Percentiles rank a stretch among this genome's conserved stretches.
Evolutionary conservation across 35 echinoderm and acorn worm genomes (phyloP).

Genomic region (Apostichopus californicus): DNA sequence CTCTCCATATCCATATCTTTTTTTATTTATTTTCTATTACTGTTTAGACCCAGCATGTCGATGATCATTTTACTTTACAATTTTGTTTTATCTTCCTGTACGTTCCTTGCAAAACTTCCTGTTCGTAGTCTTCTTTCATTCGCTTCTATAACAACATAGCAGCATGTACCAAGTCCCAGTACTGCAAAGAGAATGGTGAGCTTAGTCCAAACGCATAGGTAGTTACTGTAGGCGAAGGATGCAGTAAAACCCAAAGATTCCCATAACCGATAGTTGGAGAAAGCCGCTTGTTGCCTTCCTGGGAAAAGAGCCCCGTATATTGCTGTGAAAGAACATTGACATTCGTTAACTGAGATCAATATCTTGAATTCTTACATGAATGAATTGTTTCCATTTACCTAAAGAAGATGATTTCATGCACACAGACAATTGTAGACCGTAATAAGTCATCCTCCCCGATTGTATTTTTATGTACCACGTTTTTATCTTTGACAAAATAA

Average conservation of each 20-base stretch:
- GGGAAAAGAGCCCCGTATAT: conserved; percentile 43
- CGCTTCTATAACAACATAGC: conserved; percentile 63
- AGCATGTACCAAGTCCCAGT: conserved; percentile 58
- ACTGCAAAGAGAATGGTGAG: conserved; percentile 67
- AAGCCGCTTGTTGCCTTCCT: conserved; percentile 64
- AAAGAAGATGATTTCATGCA: no score
- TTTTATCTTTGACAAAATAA: no score
- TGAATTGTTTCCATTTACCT: no score
- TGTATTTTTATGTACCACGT: no score
- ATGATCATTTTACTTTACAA: neutral
- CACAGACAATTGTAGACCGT: no score
- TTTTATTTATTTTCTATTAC: neutral
- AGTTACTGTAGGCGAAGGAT: conserved; percentile 96
- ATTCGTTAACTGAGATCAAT: no score
- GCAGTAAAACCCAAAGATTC: conserved; percentile 82
- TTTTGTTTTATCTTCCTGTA: conserved; percentile 1
- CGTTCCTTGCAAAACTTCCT: neutral
- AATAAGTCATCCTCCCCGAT: no score
- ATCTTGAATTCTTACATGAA: no score
- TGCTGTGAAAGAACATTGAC: neutral
- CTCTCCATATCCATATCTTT: no score
- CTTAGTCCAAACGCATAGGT: conserved; percentile 91
- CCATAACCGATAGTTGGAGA: conserved; percentile 96
- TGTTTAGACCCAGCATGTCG: neutral
- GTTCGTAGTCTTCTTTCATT: neutral